phyloP scores from a whole-genome alignment of 2,888 invertebrate species.

The Lepetodrilus schrolli region DNA sequence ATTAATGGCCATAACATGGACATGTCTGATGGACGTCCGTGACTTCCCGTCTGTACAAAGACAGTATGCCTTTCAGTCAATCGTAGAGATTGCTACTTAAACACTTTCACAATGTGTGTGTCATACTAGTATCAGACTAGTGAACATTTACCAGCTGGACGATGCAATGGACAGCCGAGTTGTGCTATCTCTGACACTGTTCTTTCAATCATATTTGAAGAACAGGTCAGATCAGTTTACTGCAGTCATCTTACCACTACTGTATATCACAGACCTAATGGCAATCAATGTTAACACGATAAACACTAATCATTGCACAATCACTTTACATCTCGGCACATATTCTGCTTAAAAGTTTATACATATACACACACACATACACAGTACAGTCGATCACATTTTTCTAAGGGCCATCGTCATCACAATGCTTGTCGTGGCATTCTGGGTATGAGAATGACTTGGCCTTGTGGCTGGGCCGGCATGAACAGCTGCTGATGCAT shows the following conservation, averaged over 20 bases:
- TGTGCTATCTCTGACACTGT: no score
- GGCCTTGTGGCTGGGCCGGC: slow-evolving; percentile 47
- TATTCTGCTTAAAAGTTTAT: not conserved
- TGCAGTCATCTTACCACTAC: not conserved
- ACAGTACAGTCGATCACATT: not conserved
- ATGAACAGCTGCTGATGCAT: slow-evolving; percentile 42
- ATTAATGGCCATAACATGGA: no score
- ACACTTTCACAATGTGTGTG: no score
- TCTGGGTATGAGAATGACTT: slow-evolving; percentile 61
- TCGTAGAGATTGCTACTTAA: no score
- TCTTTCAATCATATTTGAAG: not conserved
- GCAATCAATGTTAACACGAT: not conserved
- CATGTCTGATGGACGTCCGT: no score
- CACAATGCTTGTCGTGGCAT: slow-evolving; percentile 56
- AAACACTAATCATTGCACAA: slow-evolving; percentile 8
- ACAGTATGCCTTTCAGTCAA: no score
- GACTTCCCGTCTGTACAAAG: no score
- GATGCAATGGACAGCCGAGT: no score
- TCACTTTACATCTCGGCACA: not conserved
- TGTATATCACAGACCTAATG: slow-evolving; percentile 6
- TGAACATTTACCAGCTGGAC: no score
- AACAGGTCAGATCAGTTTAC: no score
- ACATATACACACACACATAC: not conserved
- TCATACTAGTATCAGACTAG: no score
- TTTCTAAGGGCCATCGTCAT: not conserved